phyloP scores from a whole-genome alignment of 2,888 invertebrate species.

The Ischnus inquisitorius region DNA sequence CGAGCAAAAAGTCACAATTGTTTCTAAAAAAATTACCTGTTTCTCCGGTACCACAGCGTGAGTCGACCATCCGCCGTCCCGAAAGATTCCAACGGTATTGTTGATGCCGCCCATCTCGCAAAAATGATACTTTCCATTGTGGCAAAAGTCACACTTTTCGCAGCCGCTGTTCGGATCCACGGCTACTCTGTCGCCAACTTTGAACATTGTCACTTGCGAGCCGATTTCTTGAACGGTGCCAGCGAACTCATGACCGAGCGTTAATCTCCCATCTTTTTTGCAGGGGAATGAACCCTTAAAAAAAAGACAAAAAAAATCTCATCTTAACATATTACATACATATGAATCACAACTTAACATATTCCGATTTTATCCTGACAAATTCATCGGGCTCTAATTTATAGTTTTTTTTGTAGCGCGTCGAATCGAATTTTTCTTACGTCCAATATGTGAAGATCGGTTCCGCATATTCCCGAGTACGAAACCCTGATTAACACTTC shows the following conservation, averaged over 20 bases:
- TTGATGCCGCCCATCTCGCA: constrained; percentile 88
- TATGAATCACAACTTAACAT: not conserved
- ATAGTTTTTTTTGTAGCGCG: not conserved
- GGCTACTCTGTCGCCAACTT: constrained; percentile 89
- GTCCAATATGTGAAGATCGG: constrained; percentile 90
- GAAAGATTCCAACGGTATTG: constrained; percentile 89
- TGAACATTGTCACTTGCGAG: constrained; percentile 86
- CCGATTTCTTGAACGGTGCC: constrained; percentile 88
- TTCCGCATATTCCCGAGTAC: constrained; percentile 91
- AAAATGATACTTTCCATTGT: constrained; percentile 89
- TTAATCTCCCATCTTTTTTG: constrained; percentile 86
- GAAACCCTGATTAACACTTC: constrained; percentile 90
- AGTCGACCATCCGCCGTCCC: constrained; percentile 90
- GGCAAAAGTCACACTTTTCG: constrained; percentile 88
- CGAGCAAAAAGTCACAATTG: not conserved
- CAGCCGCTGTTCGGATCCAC: constrained; percentile 91
- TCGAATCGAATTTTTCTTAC: constrained; percentile 83
- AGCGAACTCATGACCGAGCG: constrained; percentile 90
- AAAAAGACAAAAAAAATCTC: constrained; percentile 14
- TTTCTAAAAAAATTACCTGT: constrained; percentile 86
- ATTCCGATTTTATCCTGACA: not conserved
- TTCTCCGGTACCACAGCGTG: constrained; percentile 88
- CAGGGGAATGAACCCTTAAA: constrained; percentile 89
- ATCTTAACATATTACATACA: too few relatives aligned
- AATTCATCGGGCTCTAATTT: not conserved